Conservation (phyloP, 2,113 vertebrate species). For the Strix uralensis region DNA sequence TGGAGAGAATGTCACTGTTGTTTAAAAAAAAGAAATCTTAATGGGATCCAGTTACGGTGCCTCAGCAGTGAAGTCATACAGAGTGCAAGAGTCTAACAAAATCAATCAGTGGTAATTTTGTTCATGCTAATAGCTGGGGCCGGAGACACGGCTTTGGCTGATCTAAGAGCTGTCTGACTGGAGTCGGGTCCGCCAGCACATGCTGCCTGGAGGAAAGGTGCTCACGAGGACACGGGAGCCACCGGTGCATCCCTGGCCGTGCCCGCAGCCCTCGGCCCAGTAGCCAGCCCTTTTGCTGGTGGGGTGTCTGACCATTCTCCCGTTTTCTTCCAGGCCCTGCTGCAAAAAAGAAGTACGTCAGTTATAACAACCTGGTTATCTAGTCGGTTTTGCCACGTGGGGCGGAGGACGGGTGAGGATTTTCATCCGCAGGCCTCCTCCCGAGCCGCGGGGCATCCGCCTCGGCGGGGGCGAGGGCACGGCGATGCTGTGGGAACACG, state of each 20-base stretch:
- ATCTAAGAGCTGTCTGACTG: background rate
- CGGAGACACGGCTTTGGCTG: background rate
- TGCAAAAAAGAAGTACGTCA: slow-evolving; percentile 93
- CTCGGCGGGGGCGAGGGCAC: slow-evolving; percentile 27
- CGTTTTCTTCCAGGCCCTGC: slow-evolving; percentile 83
- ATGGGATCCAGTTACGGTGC: background rate
- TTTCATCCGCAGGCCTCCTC: slow-evolving; percentile 56
- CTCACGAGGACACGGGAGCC: background rate
- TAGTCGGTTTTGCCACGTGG: slow-evolving; percentile 70
- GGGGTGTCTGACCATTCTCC: background rate
- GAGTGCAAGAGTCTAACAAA: background rate
- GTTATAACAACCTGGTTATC: slow-evolving; percentile 93
- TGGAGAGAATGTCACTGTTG: background rate
- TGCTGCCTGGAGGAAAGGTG: background rate
- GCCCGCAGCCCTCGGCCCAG: background rate
- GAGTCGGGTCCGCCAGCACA: background rate
- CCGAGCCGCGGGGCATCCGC: slow-evolving; percentile 33
- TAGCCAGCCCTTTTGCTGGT: background rate
- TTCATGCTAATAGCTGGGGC: background rate
- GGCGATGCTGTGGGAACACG: slow-evolving; percentile 42
- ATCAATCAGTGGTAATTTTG: background rate
- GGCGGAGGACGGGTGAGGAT: slow-evolving; percentile 34
- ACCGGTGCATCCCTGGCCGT: background rate
- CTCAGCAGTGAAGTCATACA: background rate
- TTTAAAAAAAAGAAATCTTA: background rate